Evolutionary conservation across 2,888 invertebrate species (phyloP).

Genomic region (Calameuta pallipes): DNA sequence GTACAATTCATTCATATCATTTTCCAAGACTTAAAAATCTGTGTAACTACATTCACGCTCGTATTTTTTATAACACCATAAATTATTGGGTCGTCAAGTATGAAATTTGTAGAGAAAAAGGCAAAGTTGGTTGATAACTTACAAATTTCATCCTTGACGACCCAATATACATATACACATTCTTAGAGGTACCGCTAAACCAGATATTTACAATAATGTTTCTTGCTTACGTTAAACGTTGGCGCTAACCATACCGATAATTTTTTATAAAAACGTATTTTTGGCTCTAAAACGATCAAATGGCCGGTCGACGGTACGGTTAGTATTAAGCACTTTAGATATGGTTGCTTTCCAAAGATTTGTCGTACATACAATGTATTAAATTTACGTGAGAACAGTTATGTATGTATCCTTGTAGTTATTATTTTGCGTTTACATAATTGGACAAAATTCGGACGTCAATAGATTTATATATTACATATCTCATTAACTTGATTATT

Average conservation of each 20-base stretch:
- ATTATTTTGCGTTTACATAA: not conserved
- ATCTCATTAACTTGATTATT: no score
- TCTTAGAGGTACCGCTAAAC: not conserved
- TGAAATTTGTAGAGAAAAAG: no score
- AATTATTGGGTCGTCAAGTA: not conserved
- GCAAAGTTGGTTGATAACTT: no score
- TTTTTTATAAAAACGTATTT: no score
- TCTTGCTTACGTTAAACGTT: not conserved
- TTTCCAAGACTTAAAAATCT: not conserved
- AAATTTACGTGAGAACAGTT: no score
- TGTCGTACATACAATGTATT: not conserved
- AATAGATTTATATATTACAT: not conserved
- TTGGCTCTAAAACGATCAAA: no score
- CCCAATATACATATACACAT: not conserved
- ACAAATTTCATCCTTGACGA: no score
- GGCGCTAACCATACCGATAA: no score
- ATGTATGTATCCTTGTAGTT: no score
- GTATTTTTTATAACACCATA: not conserved
- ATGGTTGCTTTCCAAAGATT: not conserved
- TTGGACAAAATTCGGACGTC: not conserved
- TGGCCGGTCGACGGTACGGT: no score
- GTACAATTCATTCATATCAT: not conserved
- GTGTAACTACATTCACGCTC: not conserved
- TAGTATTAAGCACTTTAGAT: not conserved
- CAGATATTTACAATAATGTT: slow-evolving; percentile 1